A percentile compares a stretch with the other conserved stretches of the same genome.
Evolutionary conservation across 2,113 vertebrate genomes (phyloP).

Genomic region (Thamnaconus septentrionalis): DNA sequence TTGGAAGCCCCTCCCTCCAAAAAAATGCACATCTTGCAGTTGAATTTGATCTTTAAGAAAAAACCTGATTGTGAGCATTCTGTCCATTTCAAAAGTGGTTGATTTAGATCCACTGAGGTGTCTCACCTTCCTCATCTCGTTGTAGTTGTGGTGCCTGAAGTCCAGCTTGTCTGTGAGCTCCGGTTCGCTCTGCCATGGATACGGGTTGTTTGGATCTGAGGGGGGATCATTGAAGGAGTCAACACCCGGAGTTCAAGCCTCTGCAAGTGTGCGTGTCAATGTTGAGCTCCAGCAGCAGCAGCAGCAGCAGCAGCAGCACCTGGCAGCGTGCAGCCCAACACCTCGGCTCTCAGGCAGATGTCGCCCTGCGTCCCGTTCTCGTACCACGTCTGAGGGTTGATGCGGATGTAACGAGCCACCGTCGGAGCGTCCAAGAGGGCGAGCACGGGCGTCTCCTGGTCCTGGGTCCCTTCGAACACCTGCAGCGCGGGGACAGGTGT

Average conservation of each 20-base stretch:
- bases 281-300: neutral
- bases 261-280: neutral
- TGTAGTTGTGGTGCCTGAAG: constrained; percentile 93
- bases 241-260: too few relatives aligned
- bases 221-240: neutral
- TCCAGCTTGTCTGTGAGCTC: constrained; percentile 82
- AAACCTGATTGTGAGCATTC: too few relatives aligned
- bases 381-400: constrained; percentile 91
- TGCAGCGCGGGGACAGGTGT: constrained; percentile 40
- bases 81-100: neutral
- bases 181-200: constrained; percentile 74
- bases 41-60: too few relatives aligned
- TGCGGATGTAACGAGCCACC: constrained; percentile 85
- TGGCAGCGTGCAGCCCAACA: constrained; percentile 86
- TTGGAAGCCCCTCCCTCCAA: neutral
- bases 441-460: constrained; percentile 86
- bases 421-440: constrained; percentile 79
- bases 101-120: too few relatives aligned
- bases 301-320: constrained; percentile 47
- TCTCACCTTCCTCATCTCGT: constrained; percentile 91
- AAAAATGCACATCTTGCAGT: too few relatives aligned
- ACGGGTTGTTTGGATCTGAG: constrained; percentile 82
- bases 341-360: constrained; percentile 89
- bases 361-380: constrained; percentile 79
- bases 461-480: constrained; percentile 88